Conservation (phyloP, 1,140 invertebrate genomes). For the Oryctes rhinoceros region DNA sequence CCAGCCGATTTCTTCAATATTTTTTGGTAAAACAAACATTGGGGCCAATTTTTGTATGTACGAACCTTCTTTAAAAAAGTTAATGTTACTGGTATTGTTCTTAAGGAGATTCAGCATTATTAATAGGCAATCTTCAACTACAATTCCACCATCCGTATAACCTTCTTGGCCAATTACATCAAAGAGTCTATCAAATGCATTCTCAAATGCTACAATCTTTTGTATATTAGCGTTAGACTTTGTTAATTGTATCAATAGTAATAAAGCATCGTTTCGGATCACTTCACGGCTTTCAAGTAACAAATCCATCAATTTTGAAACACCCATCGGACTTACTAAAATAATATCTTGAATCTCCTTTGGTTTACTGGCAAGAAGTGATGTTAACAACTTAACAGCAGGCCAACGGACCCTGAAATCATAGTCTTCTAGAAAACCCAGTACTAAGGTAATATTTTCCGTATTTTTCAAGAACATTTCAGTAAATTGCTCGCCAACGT, state of each 20-base stretch:
- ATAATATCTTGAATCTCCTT: conserved; percentile 97
- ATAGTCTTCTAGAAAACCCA: conserved; percentile 93
- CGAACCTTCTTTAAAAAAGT: conserved; percentile 97
- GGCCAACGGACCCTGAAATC: conserved; percentile 91
- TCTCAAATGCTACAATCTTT: conserved; percentile 99
- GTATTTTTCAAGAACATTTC: conserved; percentile 97
- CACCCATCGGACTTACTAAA: conserved; percentile 94
- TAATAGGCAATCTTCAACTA: conserved; percentile 98
- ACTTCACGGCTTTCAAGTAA: conserved; percentile 94
- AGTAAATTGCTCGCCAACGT: conserved; percentile 93
- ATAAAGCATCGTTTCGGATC: conserved; percentile 93
- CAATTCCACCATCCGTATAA: conserved; percentile 93
- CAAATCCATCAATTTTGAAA: conserved; percentile 97
- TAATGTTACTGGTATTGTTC: conserved; percentile 97
- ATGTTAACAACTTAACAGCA: conserved; percentile 84
- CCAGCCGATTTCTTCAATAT: conserved; percentile 83
- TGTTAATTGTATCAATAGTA: conserved; percentile 93
- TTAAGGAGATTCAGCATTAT: conserved; percentile 93
- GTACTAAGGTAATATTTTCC: conserved; percentile 85
- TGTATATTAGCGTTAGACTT: conserved; percentile 98
- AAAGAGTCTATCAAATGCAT: conserved; percentile 95
- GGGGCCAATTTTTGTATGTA: conserved; percentile 90
- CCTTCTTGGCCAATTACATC: conserved; percentile 94
- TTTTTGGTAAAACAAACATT: conserved; percentile 83
- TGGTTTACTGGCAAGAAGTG: conserved; percentile 81